Percentiles rank a stretch among this genome's conserved stretches.
phyloP scores from a whole-genome alignment of 2,797 vertebrate species.

The Anniella stebbinsi region DNA sequence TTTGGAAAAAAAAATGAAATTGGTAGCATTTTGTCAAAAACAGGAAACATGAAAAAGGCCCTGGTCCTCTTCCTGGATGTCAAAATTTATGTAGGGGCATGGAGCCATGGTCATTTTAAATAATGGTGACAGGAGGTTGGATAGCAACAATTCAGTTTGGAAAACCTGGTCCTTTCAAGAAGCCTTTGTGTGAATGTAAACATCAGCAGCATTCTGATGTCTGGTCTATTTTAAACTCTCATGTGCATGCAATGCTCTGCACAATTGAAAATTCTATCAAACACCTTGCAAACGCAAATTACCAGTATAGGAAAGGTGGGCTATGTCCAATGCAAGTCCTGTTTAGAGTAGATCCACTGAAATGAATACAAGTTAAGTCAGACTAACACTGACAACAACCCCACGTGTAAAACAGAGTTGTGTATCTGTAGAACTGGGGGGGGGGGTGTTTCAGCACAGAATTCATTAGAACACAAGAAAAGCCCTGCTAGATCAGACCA shows the following conservation, averaged over 20 bases:
- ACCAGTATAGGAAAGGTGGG: not conserved
- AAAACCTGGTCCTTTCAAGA: not conserved
- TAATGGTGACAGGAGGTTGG: not conserved
- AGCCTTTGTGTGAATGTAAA: not conserved
- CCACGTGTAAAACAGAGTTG: not conserved
- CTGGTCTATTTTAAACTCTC: not conserved
- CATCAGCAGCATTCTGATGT: not conserved
- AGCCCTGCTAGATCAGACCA: too few relatives aligned
- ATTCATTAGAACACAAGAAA: not conserved
- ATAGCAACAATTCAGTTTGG: not conserved
- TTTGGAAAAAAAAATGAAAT: not conserved
- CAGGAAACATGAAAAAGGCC: constrained; percentile 19
- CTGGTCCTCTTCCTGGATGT: not conserved
- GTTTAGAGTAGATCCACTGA: too few relatives aligned
- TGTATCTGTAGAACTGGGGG: not conserved
- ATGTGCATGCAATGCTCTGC: accelerated
- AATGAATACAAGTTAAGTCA: too few relatives aligned
- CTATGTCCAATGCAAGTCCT: too few relatives aligned
- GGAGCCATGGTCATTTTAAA: not conserved
- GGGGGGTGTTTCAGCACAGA: not conserved
- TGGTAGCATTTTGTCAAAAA: constrained; percentile 6
- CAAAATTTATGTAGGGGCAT: not conserved
- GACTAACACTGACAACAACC: too few relatives aligned
- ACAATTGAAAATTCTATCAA: not conserved
- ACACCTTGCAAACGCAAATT: not conserved